A percentile compares a stretch with the other conserved stretches of the same genome.
Evolutionary conservation across 2,113 vertebrate species (phyloP).

Genomic region (Gorsachius goisagi): DNA sequence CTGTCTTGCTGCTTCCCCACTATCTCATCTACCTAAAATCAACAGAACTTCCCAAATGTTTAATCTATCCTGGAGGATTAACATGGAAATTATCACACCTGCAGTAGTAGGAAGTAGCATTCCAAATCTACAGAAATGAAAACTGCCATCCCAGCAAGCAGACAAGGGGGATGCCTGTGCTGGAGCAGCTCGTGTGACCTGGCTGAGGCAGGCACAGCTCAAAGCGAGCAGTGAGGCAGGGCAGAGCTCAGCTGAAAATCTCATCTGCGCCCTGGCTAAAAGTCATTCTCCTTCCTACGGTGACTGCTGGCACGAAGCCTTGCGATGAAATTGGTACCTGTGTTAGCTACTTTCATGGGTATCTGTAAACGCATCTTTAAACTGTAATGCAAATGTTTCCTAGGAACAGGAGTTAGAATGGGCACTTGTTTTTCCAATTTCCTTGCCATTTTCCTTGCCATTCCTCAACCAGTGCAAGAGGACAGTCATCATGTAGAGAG

Average conservation of each 20-base stretch:
- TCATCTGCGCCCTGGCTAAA: background rate
- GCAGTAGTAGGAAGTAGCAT: background rate
- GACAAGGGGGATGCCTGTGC: background rate
- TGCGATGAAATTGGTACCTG: background rate
- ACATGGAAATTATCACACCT: background rate
- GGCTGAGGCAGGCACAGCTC: accelerated
- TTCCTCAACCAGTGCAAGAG: background rate
- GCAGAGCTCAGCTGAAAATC: background rate
- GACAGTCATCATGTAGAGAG: background rate
- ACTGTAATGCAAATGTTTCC: background rate
- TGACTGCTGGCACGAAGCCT: background rate
- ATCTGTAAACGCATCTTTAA: background rate
- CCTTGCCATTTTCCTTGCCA: background rate
- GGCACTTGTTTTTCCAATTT: background rate
- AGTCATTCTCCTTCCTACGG: background rate
- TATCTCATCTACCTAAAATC: background rate
- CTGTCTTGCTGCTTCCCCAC: background rate
- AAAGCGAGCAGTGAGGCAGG: accelerated
- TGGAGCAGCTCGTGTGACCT: background rate
- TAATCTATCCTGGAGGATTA: background rate
- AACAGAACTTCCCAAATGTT: background rate
- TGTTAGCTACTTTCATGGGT: background rate
- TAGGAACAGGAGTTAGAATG: background rate
- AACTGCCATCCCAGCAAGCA: background rate
- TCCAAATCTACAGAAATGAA: background rate